These are phyloP conservation scores for Orussus abietinus DNA, from an alignment of 1,140 invertebrate species.

Conservation along the genomic window DNA sequence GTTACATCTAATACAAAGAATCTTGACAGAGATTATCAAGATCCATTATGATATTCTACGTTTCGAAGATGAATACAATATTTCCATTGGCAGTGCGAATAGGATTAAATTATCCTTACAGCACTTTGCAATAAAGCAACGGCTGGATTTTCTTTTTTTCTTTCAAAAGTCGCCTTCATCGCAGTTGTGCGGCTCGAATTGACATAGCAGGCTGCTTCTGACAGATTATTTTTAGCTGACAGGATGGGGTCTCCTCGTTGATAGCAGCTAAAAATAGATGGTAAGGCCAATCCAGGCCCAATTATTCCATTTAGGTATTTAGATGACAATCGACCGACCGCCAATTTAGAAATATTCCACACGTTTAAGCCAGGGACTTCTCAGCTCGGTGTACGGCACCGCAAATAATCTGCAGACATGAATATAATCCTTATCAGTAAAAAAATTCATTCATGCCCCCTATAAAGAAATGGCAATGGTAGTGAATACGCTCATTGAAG, in stretches of 20 bases:
- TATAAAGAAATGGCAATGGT: no score
- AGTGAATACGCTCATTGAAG: no score
- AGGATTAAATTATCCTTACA: no score
- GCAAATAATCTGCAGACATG: not conserved
- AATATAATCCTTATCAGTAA: no score
- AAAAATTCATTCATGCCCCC: no score
- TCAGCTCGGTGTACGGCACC: not conserved
- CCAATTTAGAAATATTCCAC: conserved; percentile 52
- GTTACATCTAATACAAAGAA: no score
- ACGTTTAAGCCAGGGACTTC: conserved; percentile 22
- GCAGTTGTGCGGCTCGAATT: not conserved
- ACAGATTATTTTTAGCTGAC: conserved; percentile 49
- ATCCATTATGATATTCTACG: no score
- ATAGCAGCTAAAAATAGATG: conserved; percentile 45
- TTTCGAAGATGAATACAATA: no score
- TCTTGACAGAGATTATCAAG: no score
- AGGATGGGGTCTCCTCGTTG: conserved; percentile 44
- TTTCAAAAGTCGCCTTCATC: not conserved
- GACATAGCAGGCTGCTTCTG: not conserved
- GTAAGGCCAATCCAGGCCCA: conserved; percentile 49
- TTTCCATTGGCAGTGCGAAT: no score
- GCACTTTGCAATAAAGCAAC: no score
- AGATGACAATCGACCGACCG: conserved; percentile 49
- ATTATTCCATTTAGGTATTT: conserved; percentile 53
- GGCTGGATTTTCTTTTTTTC: not conserved